A percentile compares a stretch with the other conserved stretches of the same genome.
These are phyloP conservation scores for Holacanthus passer DNA, from an alignment of 2,113 vertebrate genomes.

Conservation along the genomic window DNA sequence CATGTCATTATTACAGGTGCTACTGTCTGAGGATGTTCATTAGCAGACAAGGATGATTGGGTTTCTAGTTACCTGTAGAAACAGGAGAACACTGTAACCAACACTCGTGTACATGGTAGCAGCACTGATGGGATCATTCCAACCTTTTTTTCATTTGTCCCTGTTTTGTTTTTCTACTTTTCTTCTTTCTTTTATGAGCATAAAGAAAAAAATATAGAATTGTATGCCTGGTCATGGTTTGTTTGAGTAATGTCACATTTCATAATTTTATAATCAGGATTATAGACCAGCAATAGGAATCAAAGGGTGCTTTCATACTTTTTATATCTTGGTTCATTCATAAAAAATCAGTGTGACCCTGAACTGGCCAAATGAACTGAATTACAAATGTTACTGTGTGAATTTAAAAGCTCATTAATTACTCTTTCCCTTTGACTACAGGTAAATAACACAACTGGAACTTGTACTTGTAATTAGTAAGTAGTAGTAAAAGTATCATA, in stretches of 20 bases:
- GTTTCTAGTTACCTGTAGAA: slow-evolving; percentile 41
- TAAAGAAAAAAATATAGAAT: slow-evolving; percentile 9
- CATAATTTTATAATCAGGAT: background rate
- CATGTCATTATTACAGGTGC: no score
- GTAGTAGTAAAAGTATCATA: no score
- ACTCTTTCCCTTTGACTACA: no score
- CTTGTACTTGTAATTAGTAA: no score
- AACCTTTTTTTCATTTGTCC: slow-evolving; percentile 1
- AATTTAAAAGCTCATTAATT: no score
- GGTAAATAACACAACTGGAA: no score
- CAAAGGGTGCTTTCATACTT: background rate
- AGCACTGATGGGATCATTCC: background rate
- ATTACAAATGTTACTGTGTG: no score
- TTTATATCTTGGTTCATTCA: no score
- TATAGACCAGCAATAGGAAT: no score
- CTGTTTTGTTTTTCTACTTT: slow-evolving; percentile 17
- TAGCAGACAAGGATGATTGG: slow-evolving; percentile 9
- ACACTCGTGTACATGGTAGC: background rate
- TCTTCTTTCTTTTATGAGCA: slow-evolving; percentile 22
- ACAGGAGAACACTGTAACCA: slow-evolving; percentile 35
- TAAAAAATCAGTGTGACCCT: no score
- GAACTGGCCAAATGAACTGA: no score
- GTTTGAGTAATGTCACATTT: background rate
- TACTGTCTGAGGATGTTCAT: slow-evolving; percentile 29
- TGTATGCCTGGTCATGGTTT: background rate